Conservation (phyloP, 2,113 vertebrate species). For the Xiphorhynchus elegans region DNA sequence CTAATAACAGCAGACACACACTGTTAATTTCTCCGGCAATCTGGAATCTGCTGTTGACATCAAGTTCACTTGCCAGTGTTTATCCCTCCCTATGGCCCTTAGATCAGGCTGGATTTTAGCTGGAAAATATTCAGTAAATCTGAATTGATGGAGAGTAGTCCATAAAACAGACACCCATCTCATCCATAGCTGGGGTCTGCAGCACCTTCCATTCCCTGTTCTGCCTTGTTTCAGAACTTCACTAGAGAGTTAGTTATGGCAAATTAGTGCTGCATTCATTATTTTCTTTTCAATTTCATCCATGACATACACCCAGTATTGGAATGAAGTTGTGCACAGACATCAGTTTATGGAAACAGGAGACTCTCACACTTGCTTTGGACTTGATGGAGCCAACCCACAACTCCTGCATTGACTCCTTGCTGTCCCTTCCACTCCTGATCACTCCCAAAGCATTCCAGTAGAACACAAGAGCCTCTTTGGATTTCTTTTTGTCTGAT, state of each 20-base stretch:
- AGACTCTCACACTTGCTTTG: neutral
- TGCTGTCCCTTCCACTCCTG: neutral
- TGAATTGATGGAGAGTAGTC: neutral
- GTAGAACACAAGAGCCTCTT: neutral
- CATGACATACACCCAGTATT: neutral
- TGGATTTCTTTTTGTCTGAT: neutral
- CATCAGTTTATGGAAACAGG: neutral
- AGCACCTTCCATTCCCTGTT: neutral
- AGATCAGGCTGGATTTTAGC: neutral
- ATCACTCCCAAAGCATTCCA: neutral
- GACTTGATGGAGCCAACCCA: neutral
- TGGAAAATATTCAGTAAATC: neutral
- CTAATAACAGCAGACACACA: slow-evolving; percentile 11
- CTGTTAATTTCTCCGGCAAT: slow-evolving; percentile 22
- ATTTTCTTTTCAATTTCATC: neutral
- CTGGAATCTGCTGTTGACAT: slow-evolving; percentile 14
- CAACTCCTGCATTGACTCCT: neutral
- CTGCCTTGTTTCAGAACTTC: neutral
- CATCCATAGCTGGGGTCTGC: neutral
- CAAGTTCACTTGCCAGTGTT: neutral
- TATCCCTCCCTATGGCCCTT: neutral
- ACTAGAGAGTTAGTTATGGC: neutral
- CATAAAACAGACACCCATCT: neutral
- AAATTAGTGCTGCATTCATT: fast-evolving
- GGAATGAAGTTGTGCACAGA: neutral